Evolutionary conservation across 2,797 vertebrate genomes (phyloP).

Genomic region (Capromys pilorides): DNA sequence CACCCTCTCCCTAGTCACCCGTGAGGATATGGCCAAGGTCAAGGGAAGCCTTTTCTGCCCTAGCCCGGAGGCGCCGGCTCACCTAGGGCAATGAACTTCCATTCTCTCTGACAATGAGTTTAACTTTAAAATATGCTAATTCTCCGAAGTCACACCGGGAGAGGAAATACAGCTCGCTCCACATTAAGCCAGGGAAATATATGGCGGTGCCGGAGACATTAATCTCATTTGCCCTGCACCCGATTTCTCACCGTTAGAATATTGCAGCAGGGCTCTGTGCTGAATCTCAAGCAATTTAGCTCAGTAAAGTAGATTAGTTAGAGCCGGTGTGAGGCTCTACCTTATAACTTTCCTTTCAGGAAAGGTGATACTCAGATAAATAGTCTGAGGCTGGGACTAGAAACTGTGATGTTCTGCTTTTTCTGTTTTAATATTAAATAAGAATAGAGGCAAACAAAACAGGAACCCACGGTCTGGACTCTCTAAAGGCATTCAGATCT

Average conservation of each 20-base stretch:
- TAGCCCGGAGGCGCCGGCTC: background rate
- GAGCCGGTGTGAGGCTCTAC: constrained; percentile 53
- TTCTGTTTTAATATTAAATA: constrained; percentile 42
- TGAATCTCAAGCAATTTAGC: constrained; percentile 71
- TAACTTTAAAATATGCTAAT: constrained; percentile 77
- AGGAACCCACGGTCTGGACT: background rate
- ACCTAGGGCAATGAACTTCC: constrained; percentile 75
- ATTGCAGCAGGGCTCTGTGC: constrained; percentile 56
- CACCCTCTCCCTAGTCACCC: background rate
- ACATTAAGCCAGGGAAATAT: constrained; percentile 58
- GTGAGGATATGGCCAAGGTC: constrained; percentile 52
- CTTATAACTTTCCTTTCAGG: constrained; percentile 61
- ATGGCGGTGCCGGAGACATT: constrained; percentile 64
- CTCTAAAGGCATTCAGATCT: constrained; percentile 34
- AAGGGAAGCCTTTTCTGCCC: constrained; percentile 63
- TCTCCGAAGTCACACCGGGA: constrained; percentile 66
- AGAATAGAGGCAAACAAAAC: constrained; percentile 39
- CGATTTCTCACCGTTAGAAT: constrained; percentile 67
- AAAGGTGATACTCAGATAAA: constrained; percentile 61
- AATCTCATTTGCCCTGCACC: constrained; percentile 76
- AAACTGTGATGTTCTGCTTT: constrained; percentile 33
- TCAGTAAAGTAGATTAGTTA: constrained; percentile 74
- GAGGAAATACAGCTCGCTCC: constrained; percentile 63
- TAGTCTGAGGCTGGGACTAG: background rate
- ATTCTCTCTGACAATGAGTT: constrained; percentile 80